Conservation (phyloP, 1,140 invertebrate genomes). For the Euwallacea similis region DNA sequence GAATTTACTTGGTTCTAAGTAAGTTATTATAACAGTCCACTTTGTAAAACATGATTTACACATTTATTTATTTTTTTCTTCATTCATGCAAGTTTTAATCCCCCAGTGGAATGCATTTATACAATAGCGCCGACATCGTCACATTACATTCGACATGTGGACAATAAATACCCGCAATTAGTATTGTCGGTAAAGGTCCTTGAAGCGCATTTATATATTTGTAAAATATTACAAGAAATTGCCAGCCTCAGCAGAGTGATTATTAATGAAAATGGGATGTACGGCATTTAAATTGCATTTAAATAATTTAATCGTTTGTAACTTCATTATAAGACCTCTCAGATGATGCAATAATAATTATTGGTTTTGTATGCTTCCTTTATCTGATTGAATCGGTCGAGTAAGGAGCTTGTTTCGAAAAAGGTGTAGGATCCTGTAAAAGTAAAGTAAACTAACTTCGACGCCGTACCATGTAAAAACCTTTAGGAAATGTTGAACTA, state of each 20-base stretch:
- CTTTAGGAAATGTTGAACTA: no score
- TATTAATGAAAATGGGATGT: constrained; percentile 8
- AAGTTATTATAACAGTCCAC: no score
- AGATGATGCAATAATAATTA: constrained; percentile 1
- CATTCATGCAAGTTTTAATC: no score
- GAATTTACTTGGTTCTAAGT: no score
- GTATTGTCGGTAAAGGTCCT: constrained; percentile 4
- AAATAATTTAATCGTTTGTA: constrained; percentile 6
- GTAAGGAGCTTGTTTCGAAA: no score
- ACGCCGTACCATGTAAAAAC: no score
- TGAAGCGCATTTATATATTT: constrained; percentile 11
- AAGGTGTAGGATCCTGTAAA: no score
- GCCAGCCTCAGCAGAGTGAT: not conserved
- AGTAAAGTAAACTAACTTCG: no score
- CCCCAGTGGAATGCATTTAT: not conserved
- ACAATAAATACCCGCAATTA: constrained; percentile 11
- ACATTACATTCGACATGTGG: not conserved
- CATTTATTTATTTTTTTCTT: no score
- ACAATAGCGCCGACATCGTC: constrained; percentile 7
- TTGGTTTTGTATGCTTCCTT: no score
- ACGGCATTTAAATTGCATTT: not conserved
- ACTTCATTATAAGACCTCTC: not conserved
- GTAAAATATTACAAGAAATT: constrained; percentile 9
- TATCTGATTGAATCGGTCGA: no score
- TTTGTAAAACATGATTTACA: no score